Evolutionary conservation across 1,140 invertebrate species (phyloP), one percentile per base, ranked within the genome.

Genomic region (Drosophila rufa): DNA sequence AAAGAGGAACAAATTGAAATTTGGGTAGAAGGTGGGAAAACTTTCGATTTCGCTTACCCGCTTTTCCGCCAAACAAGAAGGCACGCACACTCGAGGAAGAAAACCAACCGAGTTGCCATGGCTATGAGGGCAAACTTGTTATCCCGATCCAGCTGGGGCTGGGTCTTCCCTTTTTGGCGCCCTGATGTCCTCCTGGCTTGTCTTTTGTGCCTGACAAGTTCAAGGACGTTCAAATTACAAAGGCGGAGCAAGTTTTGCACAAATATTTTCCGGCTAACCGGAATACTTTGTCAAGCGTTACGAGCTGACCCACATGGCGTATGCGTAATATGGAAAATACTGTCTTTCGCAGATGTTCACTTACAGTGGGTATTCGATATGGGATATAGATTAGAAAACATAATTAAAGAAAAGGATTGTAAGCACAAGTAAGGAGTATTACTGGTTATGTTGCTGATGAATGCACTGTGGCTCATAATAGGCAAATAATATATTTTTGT

Each of bases 201-300:
- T 71, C 53, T 38, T 38, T 38, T 25, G 14, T 4, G 3, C 48
- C 40, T 68, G 83, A 75, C 85, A 90, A 90, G 85, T 90, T 90
- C 85, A 90, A 90, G 85, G 85, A 90, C 85, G 85, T 85, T 85
- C 85, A 74, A 67, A 43, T 46, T 14, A 58, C 43, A 36, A 33
- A 40, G 33, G 0, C 0, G n/a, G 1, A 7, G 12, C 27, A 48
- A 56, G 22, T 67, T 75, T 64, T 38, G 30, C 27, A 55, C 22
- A 66, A 19, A 38, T 12, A 56, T 36, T 42, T 57, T 47, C 50
- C 4, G 12, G 42, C 36, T 56, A 38, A 42, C 45, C 11, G 22
- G 19, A 57, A 59, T 59, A 79, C 15, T 79, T 79, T 79, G 30
- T 79, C 74, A 78, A 62, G 50, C 75, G 45, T 70, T 79, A 22